phyloP scores from a whole-genome alignment of 2,113 vertebrate genomes.

The Vombatus ursinus region DNA sequence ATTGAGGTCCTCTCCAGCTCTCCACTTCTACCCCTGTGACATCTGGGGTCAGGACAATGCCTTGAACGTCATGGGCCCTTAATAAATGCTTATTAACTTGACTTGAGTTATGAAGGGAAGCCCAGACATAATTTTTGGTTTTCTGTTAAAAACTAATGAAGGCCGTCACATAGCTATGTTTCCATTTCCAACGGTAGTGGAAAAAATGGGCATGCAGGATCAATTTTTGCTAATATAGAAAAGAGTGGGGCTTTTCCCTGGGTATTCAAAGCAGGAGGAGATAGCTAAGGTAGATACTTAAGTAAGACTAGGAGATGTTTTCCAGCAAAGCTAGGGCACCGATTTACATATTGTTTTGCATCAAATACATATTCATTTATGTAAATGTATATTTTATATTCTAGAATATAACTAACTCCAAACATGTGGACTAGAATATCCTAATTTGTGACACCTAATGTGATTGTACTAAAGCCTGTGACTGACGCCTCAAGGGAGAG shows the following conservation, averaged over 20 bases:
- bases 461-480: slow-evolving; percentile 51
- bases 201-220: slow-evolving; percentile 4
- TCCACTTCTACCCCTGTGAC: not conserved
- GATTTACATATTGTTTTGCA: slow-evolving; percentile 63
- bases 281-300: slow-evolving; percentile 16
- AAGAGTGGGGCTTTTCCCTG: not conserved
- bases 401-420: slow-evolving; percentile 53
- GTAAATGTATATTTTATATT: slow-evolving; percentile 57
- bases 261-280: slow-evolving; percentile 25
- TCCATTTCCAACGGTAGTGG: slow-evolving; percentile 11
- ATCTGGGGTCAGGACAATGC: not conserved
- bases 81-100: not conserved
- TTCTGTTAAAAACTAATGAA: not conserved
- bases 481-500: not conserved
- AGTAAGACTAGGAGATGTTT: slow-evolving; percentile 28
- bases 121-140: slow-evolving; percentile 26
- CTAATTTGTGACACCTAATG: slow-evolving; percentile 64
- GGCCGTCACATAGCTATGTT: not conserved
- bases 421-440: slow-evolving; percentile 63
- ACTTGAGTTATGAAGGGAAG: not conserved
- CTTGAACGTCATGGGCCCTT: not conserved
- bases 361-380: slow-evolving; percentile 65
- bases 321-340: slow-evolving; percentile 39
- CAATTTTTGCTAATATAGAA: slow-evolving; percentile 31
- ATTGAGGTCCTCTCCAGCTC: not conserved